Conservation (phyloP, 2,113 vertebrate species). For the Actinemys pallida region DNA sequence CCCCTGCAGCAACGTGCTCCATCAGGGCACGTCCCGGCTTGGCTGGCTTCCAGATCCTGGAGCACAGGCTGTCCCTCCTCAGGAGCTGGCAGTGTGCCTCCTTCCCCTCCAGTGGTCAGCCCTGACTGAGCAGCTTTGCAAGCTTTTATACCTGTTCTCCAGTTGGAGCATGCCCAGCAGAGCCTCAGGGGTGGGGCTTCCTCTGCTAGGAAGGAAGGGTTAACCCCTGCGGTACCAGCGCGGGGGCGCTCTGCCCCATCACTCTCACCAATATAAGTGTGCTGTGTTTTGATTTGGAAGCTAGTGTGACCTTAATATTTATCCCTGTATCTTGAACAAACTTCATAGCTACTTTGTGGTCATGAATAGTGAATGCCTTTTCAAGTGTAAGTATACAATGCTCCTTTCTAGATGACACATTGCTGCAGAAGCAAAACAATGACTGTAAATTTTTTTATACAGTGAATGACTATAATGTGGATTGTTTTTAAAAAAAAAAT, state of each 20-base stretch:
- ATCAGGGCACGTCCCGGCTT: rapidly evolving
- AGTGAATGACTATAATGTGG: neutral
- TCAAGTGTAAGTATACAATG: neutral
- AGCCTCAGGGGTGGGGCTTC: no score
- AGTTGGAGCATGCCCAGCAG: no score
- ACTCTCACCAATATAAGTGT: neutral
- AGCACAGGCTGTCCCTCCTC: no score
- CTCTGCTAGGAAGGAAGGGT: no score
- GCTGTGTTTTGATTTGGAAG: neutral
- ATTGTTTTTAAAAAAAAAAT: neutral
- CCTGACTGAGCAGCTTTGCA: no score
- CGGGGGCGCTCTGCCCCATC: no score
- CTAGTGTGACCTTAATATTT: neutral
- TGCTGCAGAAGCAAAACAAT: neutral
- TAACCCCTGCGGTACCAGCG: no score
- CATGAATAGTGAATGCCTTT: neutral
- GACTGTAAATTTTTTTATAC: neutral
- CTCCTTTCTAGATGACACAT: neutral
- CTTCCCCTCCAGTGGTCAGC: no score
- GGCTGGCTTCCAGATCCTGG: no score
- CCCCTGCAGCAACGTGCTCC: no score
- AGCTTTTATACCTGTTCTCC: no score
- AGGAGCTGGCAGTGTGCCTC: no score
- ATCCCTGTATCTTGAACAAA: neutral
- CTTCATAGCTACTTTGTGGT: neutral